A percentile compares a stretch with the other conserved stretches of the same genome.
These are phyloP conservation scores for Pinctada fucata DNA, from an alignment of 2,888 invertebrate genomes.

Conservation along the genomic window DNA sequence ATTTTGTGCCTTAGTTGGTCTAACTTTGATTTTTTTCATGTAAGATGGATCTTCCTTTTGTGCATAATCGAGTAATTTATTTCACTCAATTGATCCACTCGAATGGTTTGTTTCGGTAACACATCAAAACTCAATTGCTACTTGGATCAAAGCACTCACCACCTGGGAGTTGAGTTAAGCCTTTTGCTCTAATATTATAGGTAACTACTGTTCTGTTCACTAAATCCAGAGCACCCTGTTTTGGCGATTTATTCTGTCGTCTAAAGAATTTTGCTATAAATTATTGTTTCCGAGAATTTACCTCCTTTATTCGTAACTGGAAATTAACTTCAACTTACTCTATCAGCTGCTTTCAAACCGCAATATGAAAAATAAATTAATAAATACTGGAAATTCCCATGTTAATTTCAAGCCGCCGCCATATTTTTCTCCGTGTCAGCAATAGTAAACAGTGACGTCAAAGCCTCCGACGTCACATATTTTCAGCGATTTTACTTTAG, in stretches of 20 bases:
- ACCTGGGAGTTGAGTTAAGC: slow-evolving; percentile 41
- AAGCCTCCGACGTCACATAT: too few species aligned
- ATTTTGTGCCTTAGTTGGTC: neutral
- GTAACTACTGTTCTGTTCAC: slow-evolving; percentile 12
- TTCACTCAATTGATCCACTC: slow-evolving; percentile 26
- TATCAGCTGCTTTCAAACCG: too few species aligned
- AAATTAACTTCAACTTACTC: slow-evolving; percentile 15
- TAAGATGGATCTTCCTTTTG: neutral
- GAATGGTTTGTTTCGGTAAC: slow-evolving; percentile 39
- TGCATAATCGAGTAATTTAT: slow-evolving; percentile 28
- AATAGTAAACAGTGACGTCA: too few species aligned
- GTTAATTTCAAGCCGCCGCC: too few species aligned
- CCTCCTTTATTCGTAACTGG: neutral
- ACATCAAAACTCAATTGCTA: slow-evolving; percentile 25
- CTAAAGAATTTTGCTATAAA: too few species aligned
- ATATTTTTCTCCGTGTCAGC: too few species aligned
- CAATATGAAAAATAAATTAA: too few species aligned
- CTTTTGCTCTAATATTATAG: slow-evolving; percentile 29
- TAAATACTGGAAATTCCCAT: too few species aligned
- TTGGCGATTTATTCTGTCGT: too few species aligned
- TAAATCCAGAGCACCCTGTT: slow-evolving; percentile 10
- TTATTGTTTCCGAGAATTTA: too few species aligned
- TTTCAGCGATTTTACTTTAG: too few species aligned
- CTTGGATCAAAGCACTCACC: slow-evolving; percentile 30
- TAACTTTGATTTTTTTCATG: neutral